These are phyloP conservation scores for Polyploca ridens DNA, from an alignment of 2,888 invertebrate species.

Conservation along the genomic window DNA sequence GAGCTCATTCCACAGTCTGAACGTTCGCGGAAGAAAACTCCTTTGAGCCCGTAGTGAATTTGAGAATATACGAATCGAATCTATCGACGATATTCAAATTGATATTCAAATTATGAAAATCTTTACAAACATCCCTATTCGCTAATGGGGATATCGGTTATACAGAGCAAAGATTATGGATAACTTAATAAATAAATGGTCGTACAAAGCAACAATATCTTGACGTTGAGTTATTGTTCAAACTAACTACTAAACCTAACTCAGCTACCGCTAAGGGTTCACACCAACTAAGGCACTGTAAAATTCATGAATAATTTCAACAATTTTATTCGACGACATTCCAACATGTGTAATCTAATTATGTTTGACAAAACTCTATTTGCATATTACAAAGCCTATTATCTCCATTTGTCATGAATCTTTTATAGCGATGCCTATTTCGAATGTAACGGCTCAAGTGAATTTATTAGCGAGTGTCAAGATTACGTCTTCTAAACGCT, in stretches of 20 bases:
- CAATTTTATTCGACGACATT: not conserved
- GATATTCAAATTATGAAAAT: not conserved
- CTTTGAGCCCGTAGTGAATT: too few relatives aligned
- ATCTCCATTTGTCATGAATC: not conserved
- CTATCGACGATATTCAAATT: not conserved
- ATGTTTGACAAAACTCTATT: slow-evolving; percentile 6
- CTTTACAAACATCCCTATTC: not conserved
- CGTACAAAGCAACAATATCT: not conserved
- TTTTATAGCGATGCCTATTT: slow-evolving; percentile 2
- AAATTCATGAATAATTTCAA: slow-evolving; percentile 4
- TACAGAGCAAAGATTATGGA: not conserved
- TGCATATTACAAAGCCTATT: not conserved
- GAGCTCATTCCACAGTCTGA: too few relatives aligned
- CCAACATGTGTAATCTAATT: not conserved
- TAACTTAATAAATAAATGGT: not conserved
- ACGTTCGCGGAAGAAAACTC: too few relatives aligned
- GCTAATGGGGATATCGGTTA: not conserved
- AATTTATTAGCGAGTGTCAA: not conserved
- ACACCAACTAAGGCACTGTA: not conserved
- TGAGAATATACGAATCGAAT: not conserved
- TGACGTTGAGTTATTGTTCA: not conserved
- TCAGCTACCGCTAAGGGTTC: not conserved
- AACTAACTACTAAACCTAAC: not conserved
- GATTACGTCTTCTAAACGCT: not conserved
- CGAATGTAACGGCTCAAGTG: not conserved